Evolutionary conservation across 2,113 vertebrate species (phyloP).

Genomic region (Myocastor coypus): DNA sequence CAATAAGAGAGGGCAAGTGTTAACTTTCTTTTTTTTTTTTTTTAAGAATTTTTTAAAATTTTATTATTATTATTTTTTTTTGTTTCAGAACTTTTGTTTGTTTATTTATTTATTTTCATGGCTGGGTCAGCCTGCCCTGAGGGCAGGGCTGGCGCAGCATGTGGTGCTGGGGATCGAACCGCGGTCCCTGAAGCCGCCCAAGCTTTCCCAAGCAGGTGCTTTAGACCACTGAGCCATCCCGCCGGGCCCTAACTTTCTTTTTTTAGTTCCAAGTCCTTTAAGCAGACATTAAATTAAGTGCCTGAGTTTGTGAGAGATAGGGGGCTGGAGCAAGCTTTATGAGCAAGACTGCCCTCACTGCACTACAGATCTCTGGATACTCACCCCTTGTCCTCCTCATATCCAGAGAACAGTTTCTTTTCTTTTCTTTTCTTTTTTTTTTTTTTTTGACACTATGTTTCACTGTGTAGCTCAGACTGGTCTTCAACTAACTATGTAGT

Average conservation of each 20-base stretch:
- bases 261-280: slow-evolving; percentile 61
- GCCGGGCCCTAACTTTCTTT: too few species aligned
- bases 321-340: slow-evolving; percentile 23
- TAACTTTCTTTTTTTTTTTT: slow-evolving; percentile 75
- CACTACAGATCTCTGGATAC: not conserved
- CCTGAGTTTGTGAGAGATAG: slow-evolving; percentile 44
- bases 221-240: too few species aligned
- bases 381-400: not conserved
- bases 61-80: too few species aligned
- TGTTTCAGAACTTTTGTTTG: too few species aligned
- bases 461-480: not conserved
- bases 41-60: too few species aligned
- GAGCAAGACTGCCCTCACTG: slow-evolving; percentile 38
- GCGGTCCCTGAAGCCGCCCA: too few species aligned
- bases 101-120: too few species aligned
- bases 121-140: too few species aligned
- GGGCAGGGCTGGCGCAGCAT: too few species aligned
- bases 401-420: not conserved
- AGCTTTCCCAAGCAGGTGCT: too few species aligned
- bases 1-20: slow-evolving; percentile 65
- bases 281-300: slow-evolving; percentile 55
- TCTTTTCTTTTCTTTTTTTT: not conserved
- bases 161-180: too few species aligned
- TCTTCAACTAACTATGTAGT: not conserved
- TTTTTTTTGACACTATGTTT: not conserved